Conservation (phyloP, 2,113 vertebrate genomes). For the Oreotrochilus melanogaster region DNA sequence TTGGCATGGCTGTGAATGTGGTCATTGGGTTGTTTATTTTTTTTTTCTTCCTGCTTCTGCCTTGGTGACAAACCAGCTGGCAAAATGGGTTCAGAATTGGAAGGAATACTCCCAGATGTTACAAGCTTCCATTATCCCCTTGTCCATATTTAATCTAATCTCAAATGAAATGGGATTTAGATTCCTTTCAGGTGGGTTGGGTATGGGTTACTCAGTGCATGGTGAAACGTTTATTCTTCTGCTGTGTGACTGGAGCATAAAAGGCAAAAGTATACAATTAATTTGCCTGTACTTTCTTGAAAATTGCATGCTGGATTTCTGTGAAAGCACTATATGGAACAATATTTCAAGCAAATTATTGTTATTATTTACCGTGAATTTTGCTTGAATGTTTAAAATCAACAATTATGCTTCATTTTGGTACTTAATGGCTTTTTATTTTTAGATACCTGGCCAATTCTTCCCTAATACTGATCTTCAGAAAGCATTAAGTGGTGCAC, state of each 20-base stretch:
- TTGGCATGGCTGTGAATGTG: not conserved
- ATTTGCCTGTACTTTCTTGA: slow-evolving; percentile 77
- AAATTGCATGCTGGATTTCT: slow-evolving; percentile 83
- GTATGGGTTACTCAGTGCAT: slow-evolving; percentile 40
- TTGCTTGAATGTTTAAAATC: slow-evolving; percentile 78
- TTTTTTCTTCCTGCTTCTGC: not conserved
- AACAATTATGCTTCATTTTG: slow-evolving; percentile 78
- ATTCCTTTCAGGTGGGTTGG: slow-evolving; percentile 62
- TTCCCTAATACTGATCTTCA: slow-evolving; percentile 45
- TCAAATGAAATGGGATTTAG: slow-evolving; percentile 78
- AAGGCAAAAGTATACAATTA: slow-evolving; percentile 82
- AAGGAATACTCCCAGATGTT: slow-evolving; percentile 42
- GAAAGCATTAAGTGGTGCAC: not conserved
- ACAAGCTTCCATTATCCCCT: slow-evolving; percentile 34
- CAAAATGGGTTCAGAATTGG: slow-evolving; percentile 20
- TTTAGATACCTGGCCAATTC: slow-evolving; percentile 75
- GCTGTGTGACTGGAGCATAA: slow-evolving; percentile 60
- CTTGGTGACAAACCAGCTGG: slow-evolving; percentile 43
- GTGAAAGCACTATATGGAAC: slow-evolving; percentile 65
- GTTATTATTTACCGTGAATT: slow-evolving; percentile 82
- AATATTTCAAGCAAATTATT: slow-evolving; percentile 81
- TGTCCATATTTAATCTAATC: slow-evolving; percentile 78
- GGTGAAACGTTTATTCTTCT: slow-evolving; percentile 75
- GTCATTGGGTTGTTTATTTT: not conserved
- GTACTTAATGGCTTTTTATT: slow-evolving; percentile 75